Conservation (phyloP, 2,888 invertebrate species). For the Drosophila basisetae region DNA sequence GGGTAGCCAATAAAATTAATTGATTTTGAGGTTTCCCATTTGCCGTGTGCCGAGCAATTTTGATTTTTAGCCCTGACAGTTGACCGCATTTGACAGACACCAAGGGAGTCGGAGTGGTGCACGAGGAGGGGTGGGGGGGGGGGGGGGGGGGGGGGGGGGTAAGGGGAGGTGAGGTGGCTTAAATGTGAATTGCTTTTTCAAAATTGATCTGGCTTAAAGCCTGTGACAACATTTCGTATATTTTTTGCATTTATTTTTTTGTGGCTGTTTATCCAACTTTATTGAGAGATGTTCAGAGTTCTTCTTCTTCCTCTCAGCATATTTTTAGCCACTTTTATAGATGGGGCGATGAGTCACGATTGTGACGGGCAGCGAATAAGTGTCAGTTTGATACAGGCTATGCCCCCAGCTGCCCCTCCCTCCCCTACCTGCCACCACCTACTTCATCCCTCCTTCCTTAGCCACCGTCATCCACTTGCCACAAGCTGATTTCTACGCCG, state of each 20-base stretch:
- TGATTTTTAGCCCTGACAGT: constrained; percentile 47
- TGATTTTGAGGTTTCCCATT: constrained; percentile 71
- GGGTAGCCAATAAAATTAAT: constrained; percentile 74
- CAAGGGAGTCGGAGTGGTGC: constrained; percentile 8
- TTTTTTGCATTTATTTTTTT: background rate
- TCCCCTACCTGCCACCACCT: background rate
- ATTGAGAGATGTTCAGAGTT: constrained; percentile 1
- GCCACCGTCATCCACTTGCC: background rate
- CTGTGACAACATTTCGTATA: background rate
- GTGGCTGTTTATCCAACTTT: background rate
- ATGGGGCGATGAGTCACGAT: constrained; percentile 19
- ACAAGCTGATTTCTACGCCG: constrained; percentile 43
- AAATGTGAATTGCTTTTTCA: constrained; percentile 32
- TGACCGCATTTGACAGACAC: constrained; percentile 48
- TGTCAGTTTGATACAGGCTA: constrained; percentile 48
- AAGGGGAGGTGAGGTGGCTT: constrained; percentile 1
- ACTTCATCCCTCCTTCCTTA: background rate
- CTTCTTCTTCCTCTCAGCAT: background rate
- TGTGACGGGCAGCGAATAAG: constrained; percentile 28
- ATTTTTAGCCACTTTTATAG: background rate
- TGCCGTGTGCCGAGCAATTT: constrained; percentile 36
- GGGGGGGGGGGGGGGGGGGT: no score
- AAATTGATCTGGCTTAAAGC: constrained; percentile 1
- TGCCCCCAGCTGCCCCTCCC: background rate
- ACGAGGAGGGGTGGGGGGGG: background rate